A percentile compares a stretch with the other conserved stretches of the same genome.
Conservation (phyloP, 2,797 vertebrate genomes). For the Limnodromus scolopaceus region DNA sequence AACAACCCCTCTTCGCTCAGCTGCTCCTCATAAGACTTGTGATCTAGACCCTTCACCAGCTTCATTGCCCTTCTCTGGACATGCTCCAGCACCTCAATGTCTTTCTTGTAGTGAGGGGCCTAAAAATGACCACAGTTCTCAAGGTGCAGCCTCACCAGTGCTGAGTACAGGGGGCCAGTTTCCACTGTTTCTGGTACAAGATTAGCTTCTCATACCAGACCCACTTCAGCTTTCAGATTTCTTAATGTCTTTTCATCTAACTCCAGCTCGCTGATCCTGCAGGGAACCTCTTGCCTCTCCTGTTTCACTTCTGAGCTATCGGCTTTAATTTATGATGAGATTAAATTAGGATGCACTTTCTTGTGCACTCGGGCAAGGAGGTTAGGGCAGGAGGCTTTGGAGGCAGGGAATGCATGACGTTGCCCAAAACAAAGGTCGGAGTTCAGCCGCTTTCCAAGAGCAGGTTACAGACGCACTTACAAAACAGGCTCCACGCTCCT, state of each 20-base stretch:
- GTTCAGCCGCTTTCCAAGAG: background rate
- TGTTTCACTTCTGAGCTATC: conserved; percentile 20
- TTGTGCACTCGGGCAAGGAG: background rate
- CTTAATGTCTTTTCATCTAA: background rate
- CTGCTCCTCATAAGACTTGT: background rate
- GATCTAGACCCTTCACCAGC: background rate
- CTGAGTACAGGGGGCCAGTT: background rate
- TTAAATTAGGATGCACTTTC: background rate
- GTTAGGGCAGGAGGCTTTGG: background rate
- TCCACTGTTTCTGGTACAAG: background rate
- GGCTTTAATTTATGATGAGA: background rate
- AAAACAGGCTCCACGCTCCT: background rate
- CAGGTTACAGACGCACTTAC: background rate
- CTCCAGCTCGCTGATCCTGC: background rate
- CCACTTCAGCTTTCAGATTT: background rate
- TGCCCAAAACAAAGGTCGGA: conserved; percentile 23
- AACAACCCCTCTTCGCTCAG: background rate
- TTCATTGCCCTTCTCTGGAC: background rate
- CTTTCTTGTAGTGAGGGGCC: background rate
- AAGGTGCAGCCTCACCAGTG: background rate
- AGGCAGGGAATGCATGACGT: rapidly evolving
- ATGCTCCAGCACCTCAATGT: background rate
- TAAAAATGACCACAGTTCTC: background rate
- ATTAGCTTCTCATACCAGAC: background rate
- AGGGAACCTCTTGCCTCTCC: conserved; percentile 19